Evolutionary conservation across 2,888 invertebrate genomes (phyloP).

Genomic region (Dexiosoma caninum): DNA sequence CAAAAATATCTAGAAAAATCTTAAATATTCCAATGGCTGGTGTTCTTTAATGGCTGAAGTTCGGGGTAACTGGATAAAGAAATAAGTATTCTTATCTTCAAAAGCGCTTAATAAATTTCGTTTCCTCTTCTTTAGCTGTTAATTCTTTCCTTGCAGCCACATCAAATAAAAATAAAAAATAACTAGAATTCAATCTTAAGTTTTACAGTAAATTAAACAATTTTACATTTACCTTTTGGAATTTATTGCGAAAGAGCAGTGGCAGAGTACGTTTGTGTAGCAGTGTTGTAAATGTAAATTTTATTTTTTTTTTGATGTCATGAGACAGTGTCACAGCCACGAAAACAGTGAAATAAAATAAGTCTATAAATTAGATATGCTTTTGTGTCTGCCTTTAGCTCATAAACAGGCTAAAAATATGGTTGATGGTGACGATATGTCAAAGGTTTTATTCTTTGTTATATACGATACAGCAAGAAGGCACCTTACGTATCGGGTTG

Average conservation of each 20-base stretch:
- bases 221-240: conserved; percentile 5
- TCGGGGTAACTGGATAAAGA: background rate
- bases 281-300: no score
- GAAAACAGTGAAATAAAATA: background rate
- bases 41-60: background rate
- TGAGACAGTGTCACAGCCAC: background rate
- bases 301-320: background rate
- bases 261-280: background rate
- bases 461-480: background rate
- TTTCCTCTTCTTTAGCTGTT: background rate
- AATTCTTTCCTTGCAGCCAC: background rate
- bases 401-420: background rate
- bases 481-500: conserved; percentile 23
- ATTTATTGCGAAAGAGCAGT: background rate
- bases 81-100: background rate
- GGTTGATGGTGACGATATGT: conserved; percentile 3
- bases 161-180: background rate
- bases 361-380: background rate
- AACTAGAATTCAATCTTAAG: conserved; percentile 20
- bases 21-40: no score
- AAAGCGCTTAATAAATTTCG: conserved; percentile 5
- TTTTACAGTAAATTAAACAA: conserved; percentile 52
- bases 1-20: background rate
- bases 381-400: background rate
- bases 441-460: background rate